phyloP scores from a whole-genome alignment of 2,797 vertebrate genomes.

The Neoniphon sammara region DNA sequence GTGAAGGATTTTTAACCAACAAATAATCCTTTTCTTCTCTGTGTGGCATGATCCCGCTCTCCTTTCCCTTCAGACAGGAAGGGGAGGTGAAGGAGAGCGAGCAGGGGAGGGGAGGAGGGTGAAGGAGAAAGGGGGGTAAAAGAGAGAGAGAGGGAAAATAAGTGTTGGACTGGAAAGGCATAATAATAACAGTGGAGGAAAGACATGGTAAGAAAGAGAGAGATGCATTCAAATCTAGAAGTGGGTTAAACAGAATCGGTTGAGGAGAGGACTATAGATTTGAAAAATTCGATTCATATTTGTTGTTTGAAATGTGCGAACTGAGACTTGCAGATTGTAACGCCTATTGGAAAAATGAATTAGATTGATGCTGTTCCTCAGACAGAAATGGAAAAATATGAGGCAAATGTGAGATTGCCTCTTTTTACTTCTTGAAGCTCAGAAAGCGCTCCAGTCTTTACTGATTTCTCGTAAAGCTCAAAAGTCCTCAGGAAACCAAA shows the following conservation, averaged over 20 bases:
- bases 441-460: too few relatives aligned
- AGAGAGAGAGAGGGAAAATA: neutral
- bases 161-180: neutral
- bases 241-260: neutral
- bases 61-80: constrained; percentile 23
- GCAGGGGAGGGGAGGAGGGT: constrained; percentile 6
- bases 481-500: too few relatives aligned
- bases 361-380: too few relatives aligned
- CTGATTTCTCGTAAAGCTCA: too few relatives aligned
- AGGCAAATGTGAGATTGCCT: too few relatives aligned
- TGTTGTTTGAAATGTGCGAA: too few relatives aligned
- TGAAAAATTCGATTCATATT: too few relatives aligned
- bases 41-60: constrained; percentile 50
- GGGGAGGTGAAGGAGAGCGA: constrained; percentile 1
- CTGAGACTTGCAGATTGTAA: too few relatives aligned
- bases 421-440: too few relatives aligned
- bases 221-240: constrained; percentile 6
- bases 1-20: constrained; percentile 65
- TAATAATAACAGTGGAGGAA: neutral
- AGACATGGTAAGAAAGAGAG: neutral
- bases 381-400: too few relatives aligned
- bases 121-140: constrained; percentile 7
- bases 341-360: too few relatives aligned
- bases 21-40: constrained; percentile 62
- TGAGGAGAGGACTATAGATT: too few relatives aligned